These are phyloP conservation scores for Nannobrachium achirus DNA, from an alignment of 2,113 vertebrate genomes.

Conservation along the genomic window DNA sequence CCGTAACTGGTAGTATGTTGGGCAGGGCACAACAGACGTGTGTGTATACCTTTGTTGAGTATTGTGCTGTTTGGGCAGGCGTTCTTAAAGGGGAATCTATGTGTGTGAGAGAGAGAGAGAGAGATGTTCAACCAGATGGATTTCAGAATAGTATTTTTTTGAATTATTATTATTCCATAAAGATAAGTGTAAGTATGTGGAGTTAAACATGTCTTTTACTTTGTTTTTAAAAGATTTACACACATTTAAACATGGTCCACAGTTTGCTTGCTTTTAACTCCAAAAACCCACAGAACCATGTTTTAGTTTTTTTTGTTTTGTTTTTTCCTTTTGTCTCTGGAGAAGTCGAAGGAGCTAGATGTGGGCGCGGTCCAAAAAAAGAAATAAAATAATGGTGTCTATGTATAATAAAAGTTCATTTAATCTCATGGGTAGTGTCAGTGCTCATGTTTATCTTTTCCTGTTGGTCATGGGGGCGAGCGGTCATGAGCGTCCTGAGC, in stretches of 20 bases:
- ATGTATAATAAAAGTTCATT: conserved; percentile 60
- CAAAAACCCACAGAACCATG: conserved; percentile 42
- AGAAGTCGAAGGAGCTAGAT: conserved; percentile 8
- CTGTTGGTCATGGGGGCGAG: not conserved
- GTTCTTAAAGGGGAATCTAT: conserved; percentile 40
- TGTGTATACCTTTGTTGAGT: conserved; percentile 70
- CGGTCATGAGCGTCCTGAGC: not conserved
- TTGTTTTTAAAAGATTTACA: conserved; percentile 58
- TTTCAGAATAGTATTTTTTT: conserved; percentile 75
- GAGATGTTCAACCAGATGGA: conserved; percentile 41
- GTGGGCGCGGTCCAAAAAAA: conserved; percentile 51
- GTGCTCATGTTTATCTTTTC: conserved; percentile 31
- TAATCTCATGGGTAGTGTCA: conserved; percentile 52
- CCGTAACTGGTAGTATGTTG: conserved; percentile 82
- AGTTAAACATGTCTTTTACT: conserved; percentile 67
- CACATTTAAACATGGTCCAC: conserved; percentile 52
- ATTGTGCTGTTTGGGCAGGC: conserved; percentile 73
- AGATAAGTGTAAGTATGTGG: conserved; percentile 70
- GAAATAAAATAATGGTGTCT: conserved; percentile 42
- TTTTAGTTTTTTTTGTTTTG: conserved; percentile 42
- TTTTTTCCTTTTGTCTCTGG: conserved; percentile 12
- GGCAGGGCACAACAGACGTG: conserved; percentile 69
- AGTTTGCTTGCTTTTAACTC: conserved; percentile 57
- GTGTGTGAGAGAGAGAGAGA: conserved; percentile 34
- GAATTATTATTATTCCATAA: conserved; percentile 66